Conservation (phyloP, 2,888 invertebrate genomes). For the Drosophila barbarae region DNA sequence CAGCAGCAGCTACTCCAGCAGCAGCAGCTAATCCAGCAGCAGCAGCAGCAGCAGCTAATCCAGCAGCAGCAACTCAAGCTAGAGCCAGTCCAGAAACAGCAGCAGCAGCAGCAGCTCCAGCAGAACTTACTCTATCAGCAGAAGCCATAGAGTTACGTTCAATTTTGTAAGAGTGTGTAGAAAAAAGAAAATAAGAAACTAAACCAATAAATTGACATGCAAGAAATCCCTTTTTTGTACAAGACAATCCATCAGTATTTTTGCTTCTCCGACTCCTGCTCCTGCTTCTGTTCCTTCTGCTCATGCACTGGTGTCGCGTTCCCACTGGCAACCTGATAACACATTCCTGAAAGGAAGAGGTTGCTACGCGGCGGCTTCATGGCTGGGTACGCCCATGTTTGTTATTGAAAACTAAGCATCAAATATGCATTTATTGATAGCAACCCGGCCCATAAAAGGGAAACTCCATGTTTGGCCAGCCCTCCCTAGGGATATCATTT, state of each 20-base stretch:
- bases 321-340: slow-evolving; percentile 29
- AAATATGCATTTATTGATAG: slow-evolving; percentile 68
- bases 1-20: slow-evolving; percentile 6
- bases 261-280: neutral
- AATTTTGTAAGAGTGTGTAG: neutral
- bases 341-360: slow-evolving; percentile 17
- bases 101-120: slow-evolving; percentile 5
- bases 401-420: slow-evolving; percentile 71
- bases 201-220: slow-evolving; percentile 22
- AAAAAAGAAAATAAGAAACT: neutral
- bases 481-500: slow-evolving; percentile 38
- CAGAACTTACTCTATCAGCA: slow-evolving; percentile 10
- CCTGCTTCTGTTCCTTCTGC: neutral
- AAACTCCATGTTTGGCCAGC: slow-evolving; percentile 14
- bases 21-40: slow-evolving; percentile 19
- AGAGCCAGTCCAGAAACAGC: neutral
- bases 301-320: slow-evolving; percentile 10
- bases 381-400: slow-evolving; percentile 49
- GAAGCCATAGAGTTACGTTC: slow-evolving; percentile 20
- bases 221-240: slow-evolving; percentile 22
- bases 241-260: slow-evolving; percentile 9
- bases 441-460: slow-evolving; percentile 51
- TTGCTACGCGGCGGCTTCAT: slow-evolving; percentile 52
- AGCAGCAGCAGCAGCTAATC: neutral
- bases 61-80: slow-evolving; percentile 1